A percentile compares a stretch with the other conserved stretches of the same genome.
phyloP scores from a whole-genome alignment of 2,888 invertebrate species.

The Orthosia gracilis region DNA sequence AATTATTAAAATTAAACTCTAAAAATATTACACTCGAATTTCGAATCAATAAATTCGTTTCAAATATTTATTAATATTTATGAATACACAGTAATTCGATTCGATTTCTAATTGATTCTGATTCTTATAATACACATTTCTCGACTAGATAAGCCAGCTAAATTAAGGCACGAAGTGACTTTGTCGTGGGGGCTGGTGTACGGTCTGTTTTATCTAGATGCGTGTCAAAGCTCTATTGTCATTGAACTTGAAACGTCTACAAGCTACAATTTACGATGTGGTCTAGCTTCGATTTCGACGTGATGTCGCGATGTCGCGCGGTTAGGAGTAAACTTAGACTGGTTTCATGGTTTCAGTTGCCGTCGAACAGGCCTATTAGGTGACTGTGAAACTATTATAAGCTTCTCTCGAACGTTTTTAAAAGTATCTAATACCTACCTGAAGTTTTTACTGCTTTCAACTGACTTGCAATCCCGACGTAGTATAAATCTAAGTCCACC shows the following conservation, averaged over 20 bases:
- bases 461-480: neutral
- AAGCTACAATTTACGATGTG: constrained; percentile 42
- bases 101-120: neutral
- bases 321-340: constrained; percentile 16
- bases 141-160: neutral
- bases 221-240: constrained; percentile 50
- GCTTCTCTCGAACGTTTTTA: neutral
- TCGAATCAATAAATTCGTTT: neutral
- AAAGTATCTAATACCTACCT: neutral
- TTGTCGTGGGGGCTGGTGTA: constrained; percentile 20
- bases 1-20: too few relatives aligned
- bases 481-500: neutral
- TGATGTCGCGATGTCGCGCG: constrained; percentile 47
- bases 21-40: neutral
- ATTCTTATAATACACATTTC: neutral
- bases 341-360: constrained; percentile 41
- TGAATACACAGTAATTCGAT: neutral
- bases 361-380: constrained; percentile 2
- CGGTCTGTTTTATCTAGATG: constrained; percentile 11
- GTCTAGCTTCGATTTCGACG: constrained; percentile 31
- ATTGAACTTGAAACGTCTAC: constrained; percentile 54
- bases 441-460: neutral
- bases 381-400: constrained; percentile 3
- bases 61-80: neutral
- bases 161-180: constrained; percentile 29